Base-by-base conservation (phyloP, 2,797 vertebrate genomes). In the Rhadinocentrus ornatus region DNA sequence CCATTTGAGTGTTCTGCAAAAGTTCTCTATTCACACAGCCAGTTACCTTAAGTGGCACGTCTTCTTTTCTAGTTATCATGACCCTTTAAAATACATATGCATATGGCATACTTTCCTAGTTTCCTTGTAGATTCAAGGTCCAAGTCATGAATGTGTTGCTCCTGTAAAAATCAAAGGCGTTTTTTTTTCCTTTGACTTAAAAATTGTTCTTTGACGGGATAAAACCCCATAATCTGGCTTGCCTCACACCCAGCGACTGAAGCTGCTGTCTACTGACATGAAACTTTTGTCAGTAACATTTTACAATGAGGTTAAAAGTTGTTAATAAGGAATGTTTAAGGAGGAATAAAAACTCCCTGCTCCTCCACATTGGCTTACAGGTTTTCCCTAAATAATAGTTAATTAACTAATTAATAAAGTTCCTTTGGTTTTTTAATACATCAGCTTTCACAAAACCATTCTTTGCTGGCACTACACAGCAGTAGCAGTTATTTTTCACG, bases 151-250 rank as follows among this genome's bases (percentile, higher is more conserved):
- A 87, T 90, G 83, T 79, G 67, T 80, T 83, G 62, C 81, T 78
- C 39, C 71, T 54, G 58, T 84, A 64, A 59, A 90, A 90, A 88
- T 82, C 76, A 90, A 90, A 85, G 53, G 50, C 66, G 32, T 31
- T 86, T 86, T 81, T 78, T 37, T 41, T 67, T 77, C 57, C 62
- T 66, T 84, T 86, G 79, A 88, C 83, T 92, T 73, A 78, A 89
- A 74, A 86, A 83, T 71, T 83, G 37, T 69, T 75, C 88, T 91
- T 92, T 90, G 88, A 93, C 86, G 83, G 87, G 81, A 86, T 86
- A 80, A 91, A 86, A 78, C 78, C 84, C 85, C 68, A 73, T 93
- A 93, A 93, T 93, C 87, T 88, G 77, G 69, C 73, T 78, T 29
- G 55, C 63, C 69, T 81, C 80, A 74, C 78, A 80, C 66, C 63